Evolutionary conservation across 2,888 invertebrate genomes (phyloP), one percentile per base, ranked within the genome.

Genomic region (Philereme transversata): DNA sequence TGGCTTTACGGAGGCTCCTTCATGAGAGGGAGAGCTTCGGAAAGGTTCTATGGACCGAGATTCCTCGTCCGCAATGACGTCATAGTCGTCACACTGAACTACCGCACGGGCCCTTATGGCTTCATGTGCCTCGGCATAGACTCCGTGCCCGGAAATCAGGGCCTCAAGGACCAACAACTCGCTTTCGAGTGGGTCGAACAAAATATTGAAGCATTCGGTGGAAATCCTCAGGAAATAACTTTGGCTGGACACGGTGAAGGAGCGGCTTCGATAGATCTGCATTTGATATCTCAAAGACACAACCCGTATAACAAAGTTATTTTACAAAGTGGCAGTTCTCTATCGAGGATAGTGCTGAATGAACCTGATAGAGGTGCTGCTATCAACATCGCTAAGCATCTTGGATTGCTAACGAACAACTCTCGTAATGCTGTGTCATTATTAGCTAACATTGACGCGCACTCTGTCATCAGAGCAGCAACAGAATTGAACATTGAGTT

Each of bases 51-150:
- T 51, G 82, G 80, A 0, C 82, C 87, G 5, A 77, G 67, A 51
- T 83, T 72, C 52, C 62, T 86, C 7, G 75, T 86, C 6, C 76
- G 72, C 55, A 81, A 86, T 69, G 77, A 83, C 22, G 74, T 87
- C 22, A 78, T 87, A 34, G 47, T 87, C 3, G 81, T 87, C 0
- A 77, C 79, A 3, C 36, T 87, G 0, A 84, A 80, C 53, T 84
- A 87, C 55, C 74, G 87, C 5, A 51, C 80, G 0, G 84, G 83
- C n/a, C 74, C 82, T 0, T 87, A 83, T 51, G 87, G 87, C 7
- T 87, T 87, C 55, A 83, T 87, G 82, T 85, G 85, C 48, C 72
- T 86, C 0, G 77, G 79, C 49, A 75, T 65, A n/a, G 75, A 79
- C 5, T 74, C 77, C 46, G 71, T 80, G 8, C 78, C 85, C 4